Base-by-base conservation (phyloP, 2,113 vertebrate species). In the Morone saxatilis region DNA sequence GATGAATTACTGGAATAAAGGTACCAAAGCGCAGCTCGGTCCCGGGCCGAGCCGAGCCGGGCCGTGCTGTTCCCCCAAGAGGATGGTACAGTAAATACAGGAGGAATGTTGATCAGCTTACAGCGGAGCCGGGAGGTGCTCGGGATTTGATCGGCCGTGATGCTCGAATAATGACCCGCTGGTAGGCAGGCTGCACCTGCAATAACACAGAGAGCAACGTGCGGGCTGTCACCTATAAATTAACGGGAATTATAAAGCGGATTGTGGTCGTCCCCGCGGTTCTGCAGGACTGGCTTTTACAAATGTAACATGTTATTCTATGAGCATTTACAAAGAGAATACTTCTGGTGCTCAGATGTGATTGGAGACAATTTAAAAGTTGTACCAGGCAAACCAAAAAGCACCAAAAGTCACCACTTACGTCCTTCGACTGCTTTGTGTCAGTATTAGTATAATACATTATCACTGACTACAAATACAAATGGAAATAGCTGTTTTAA, bases 41-140 rank as follows among this genome's bases (percentile, higher is more conserved):
- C 50, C 40, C 53, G 69, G 71, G 40, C 38, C 40, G 10, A 0
- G 50, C 38, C 43, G 66, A 3, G 61, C 47, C 47, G 25, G 17
- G 51, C 69, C 66, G 67, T 59, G 68, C 80, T 61, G 73, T 86
- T 71, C 82, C 70, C 78, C 69, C 76, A 80, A 90, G 90, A 88
- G 90, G 88, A 93, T 88, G 86, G 86, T 81, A 88, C 91, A 80
- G 68, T 89, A 91, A 94, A 92, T 85, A 91, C 89, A 85, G 71
- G 53, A 92, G 86, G 94, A 94, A 94, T 95, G 93, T 94, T 94
- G 93, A 94, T 91, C 93, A 87, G 89, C 91, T 93, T 94, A 94
- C 50, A 81, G 78, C 70, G 78, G 86, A 75, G 77, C 86, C 82
- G 84, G 81, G 91, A 86, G 88, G 67, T 76, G 71, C 76, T 73